Evolutionary conservation across 1,140 invertebrate genomes (phyloP), one percentile per base, ranked within the genome.

Genomic region (Temnothorax curvispinosus): DNA sequence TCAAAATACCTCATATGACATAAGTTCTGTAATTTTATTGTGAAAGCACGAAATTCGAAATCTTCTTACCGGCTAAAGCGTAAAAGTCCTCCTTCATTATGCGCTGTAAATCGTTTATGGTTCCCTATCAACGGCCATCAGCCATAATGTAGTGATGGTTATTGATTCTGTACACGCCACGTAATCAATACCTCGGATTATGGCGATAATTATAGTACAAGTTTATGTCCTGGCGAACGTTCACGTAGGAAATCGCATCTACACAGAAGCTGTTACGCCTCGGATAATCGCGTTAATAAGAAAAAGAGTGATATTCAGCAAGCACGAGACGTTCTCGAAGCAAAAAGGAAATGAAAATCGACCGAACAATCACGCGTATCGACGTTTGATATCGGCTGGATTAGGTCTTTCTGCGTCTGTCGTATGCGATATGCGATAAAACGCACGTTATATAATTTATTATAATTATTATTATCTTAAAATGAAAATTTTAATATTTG

Each of bases 181-280:
- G 69, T 75, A 62, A 84, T 84, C 69, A 84, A 84, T 84, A 75
- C 27, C 18, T 67, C 41, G 32, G 80, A 84, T 75, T 74, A 84
- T 84, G 47, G 54, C 54, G 80, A 44, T 84, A 84, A 84, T 84
- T 84, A 84, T 75, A 84, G 80, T 84, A 60, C 69, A 75, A 84
- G 54, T 84, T 84, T 84, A 84, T 75, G 69, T 84, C 54, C 54
- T 11, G 54, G 32, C 27, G 54, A 84, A 84, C 54, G 21, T 84
- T 84, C 80, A 27, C 69, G 80, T 84, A 84, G 80, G 69, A 84
- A 84, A 84, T 84, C 69, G 69, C 54, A 71, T 75, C 41, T 74
- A 60, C 41, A 71, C 41, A 74, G 69, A 41, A 74, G 80, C 54
- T 60, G 80, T 52, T 84, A 74, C 54, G 80, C 54, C 58, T 41